These are phyloP conservation scores for Cyclura pinguis DNA, from an alignment of 2,797 vertebrate species.

Conservation along the genomic window DNA sequence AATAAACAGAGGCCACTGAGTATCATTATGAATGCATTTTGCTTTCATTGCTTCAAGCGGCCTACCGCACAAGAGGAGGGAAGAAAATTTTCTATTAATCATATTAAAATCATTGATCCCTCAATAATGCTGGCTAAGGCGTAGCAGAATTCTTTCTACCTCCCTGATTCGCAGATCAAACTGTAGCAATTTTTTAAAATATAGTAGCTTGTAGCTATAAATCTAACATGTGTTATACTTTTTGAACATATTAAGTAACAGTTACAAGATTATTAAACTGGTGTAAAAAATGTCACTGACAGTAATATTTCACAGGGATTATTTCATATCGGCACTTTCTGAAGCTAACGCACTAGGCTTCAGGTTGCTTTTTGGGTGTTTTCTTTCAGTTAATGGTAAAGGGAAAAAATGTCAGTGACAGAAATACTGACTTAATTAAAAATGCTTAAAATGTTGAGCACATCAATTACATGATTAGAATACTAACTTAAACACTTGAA, in stretches of 20 bases:
- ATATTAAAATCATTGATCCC: slow-evolving; percentile 68
- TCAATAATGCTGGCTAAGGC: slow-evolving; percentile 45
- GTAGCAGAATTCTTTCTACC: slow-evolving; percentile 34
- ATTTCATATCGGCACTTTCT: background rate
- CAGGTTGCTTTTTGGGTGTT: slow-evolving; percentile 10
- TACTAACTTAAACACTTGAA: slow-evolving; percentile 29
- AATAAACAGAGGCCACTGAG: slow-evolving; percentile 18
- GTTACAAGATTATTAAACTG: background rate
- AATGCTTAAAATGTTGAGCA: slow-evolving; percentile 29
- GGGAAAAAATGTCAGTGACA: slow-evolving; percentile 19
- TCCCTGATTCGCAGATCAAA: slow-evolving; percentile 50
- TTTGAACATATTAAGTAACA: slow-evolving; percentile 8
- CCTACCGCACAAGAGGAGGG: slow-evolving; percentile 54
- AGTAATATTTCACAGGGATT: background rate
- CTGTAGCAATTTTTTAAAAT: background rate
- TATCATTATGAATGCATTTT: slow-evolving; percentile 52
- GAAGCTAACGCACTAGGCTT: slow-evolving; percentile 39
- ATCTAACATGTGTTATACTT: slow-evolving; percentile 6
- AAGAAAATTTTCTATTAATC: slow-evolving; percentile 70
- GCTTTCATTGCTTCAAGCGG: slow-evolving; percentile 58
- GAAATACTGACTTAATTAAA: slow-evolving; percentile 42
- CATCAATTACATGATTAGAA: slow-evolving; percentile 23
- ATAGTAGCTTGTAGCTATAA: slow-evolving; percentile 22
- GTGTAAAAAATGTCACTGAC: background rate
- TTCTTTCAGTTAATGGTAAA: slow-evolving; percentile 19